Evolutionary conservation across 2,113 vertebrate species (phyloP), one percentile per base, ranked within the genome.

Genomic region (Triplophysa tibetana): DNA sequence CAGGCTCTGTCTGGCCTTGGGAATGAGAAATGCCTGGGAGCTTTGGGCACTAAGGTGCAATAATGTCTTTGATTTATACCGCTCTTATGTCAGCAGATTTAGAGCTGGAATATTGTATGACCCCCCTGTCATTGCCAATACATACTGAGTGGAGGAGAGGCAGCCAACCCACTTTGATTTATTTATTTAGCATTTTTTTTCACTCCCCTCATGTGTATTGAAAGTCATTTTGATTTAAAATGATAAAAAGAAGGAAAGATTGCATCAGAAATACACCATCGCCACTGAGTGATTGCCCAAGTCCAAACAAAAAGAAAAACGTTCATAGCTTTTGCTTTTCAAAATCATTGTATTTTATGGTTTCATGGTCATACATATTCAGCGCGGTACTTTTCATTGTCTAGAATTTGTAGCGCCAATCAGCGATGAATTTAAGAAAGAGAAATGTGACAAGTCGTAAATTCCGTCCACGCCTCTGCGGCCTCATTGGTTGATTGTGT

Each of bases 41-140:
- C 89, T 86, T 86, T 78, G 88, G 87, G 86, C 86, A 83, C 82
- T 75, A 76, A 77, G 82, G 87, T 74, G 86, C 88, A 89, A 89
- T 89, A 90, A 89, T 85, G 83, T 81, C 69, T 81, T 81, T 90
- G 89, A 91, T 91, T 90, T 91, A 91, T 91, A 85, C 83, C 78
- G 81, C 88, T 77, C 81, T 90, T 84, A 86, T 87, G 82, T 86
- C 79, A 80, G 86, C 80, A 87, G 91, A 90, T 89, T 89, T 90
- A 92, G 85, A 76, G 87, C 81, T 62, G 45, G 79, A 85, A 85
- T 78, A 79, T 78, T 62, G 81, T 66, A 63, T 66, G 75, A 64
- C 80, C 85, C 82, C 81, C 83, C 75, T 81, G 85, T 88, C 89
- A 88, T 84, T 81, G 80, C 80, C 84, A 82, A 89, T 89, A 87